Evolutionary conservation across 2,888 invertebrate species (phyloP).

Genomic region (Drosophila kanekoi): DNA sequence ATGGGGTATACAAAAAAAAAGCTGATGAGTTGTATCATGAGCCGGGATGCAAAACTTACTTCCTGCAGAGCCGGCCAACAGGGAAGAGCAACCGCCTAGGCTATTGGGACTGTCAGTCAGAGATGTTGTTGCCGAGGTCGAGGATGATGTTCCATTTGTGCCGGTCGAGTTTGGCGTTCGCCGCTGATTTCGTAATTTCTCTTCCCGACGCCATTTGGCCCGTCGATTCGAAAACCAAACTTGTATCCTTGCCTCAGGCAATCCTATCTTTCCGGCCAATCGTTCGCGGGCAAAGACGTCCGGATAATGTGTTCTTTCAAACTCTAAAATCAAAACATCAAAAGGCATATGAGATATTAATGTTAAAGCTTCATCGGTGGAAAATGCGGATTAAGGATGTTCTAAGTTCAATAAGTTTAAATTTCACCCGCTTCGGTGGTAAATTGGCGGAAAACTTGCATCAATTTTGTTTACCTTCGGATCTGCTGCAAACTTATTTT

Average conservation of each 20-base stretch:
- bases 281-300: conserved; percentile 97
- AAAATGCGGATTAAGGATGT: no score
- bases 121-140: conserved; percentile 58
- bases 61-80: conserved; percentile 31
- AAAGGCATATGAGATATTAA: conserved; percentile 15
- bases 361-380: no score
- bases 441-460: no score
- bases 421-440: no score
- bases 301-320: conserved; percentile 97
- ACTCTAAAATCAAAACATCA: conserved; percentile 88
- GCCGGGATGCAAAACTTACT: conserved; percentile 29
- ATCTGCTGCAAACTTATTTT: no score
- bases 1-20: no score
- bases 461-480: no score
- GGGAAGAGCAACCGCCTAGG: conserved; percentile 60
- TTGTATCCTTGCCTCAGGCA: conserved; percentile 97
- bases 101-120: conserved; percentile 74
- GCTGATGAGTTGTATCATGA: no score
- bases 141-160: conserved; percentile 57
- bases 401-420: no score
- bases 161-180: conserved; percentile 85
- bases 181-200: conserved; percentile 97
- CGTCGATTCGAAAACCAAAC: conserved; percentile 95
- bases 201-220: conserved; percentile 99
- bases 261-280: conserved; percentile 95